A percentile compares a stretch with the other conserved stretches of the same genome.
Evolutionary conservation across 2,113 vertebrate species (phyloP).

Genomic region (Orthonyx spaldingii): DNA sequence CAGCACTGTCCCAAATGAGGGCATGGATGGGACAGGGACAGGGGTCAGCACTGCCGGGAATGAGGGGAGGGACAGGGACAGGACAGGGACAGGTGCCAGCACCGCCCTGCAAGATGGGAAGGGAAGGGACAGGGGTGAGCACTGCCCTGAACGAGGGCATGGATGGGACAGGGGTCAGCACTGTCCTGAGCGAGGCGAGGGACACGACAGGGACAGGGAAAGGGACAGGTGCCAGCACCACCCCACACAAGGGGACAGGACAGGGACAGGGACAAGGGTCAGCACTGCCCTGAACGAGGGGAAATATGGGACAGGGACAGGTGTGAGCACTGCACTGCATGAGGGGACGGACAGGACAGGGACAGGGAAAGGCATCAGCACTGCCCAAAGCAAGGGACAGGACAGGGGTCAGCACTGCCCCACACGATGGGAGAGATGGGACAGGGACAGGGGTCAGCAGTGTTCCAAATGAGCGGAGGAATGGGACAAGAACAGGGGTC

Average conservation of each 20-base stretch:
- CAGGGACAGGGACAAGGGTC: background rate
- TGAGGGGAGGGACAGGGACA: background rate
- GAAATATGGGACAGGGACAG: background rate
- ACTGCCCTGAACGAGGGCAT: no score
- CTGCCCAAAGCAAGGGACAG: no score
- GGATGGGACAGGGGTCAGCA: background rate
- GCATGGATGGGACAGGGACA: background rate
- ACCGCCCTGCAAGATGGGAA: background rate
- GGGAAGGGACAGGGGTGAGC: background rate
- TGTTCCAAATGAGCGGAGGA: background rate
- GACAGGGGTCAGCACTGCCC: background rate
- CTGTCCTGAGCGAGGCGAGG: background rate
- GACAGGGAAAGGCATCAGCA: no score
- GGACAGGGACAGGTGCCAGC: background rate
- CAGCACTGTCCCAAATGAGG: background rate
- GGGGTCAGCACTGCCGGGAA: background rate
- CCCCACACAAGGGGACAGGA: background rate
- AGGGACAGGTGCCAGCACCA: background rate
- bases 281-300: background rate
- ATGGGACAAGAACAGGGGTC: background rate
- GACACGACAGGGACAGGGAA: background rate
- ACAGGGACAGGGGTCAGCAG: background rate
- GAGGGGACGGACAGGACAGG: no score
- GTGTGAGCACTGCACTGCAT: background rate
- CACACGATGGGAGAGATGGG: background rate